Evolutionary conservation across 2,797 vertebrate genomes (phyloP), one percentile per base, ranked within the genome.

Genomic region (Falco rusticolus): DNA sequence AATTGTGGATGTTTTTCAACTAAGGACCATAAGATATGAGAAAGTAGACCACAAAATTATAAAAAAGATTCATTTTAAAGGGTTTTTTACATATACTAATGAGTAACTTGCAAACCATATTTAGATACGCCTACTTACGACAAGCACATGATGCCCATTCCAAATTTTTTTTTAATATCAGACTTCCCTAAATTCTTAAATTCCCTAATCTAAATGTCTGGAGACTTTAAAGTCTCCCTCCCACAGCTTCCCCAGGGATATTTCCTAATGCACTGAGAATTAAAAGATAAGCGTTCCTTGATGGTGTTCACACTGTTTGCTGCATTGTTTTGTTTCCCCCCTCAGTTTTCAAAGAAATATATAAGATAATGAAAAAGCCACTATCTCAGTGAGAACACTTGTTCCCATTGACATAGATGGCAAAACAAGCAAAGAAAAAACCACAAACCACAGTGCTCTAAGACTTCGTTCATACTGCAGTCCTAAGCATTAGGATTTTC

Each of bases 121-220:
- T 86, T 51, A 87, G 75, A 56, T 68, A 57, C 9, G 5, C 22
- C 59, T 78, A 47, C 63, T 85, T 80, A 70, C 3, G 10, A 69
- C 51, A 74, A 92, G 45, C 16, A 80, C 29, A 43, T 29, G 69
- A 83, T 78, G 51, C 54, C 72, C 18, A 7, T 74, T 90, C 9
- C 28, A 28, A 5, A 61, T 34, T 43, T 25, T 33, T 18, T 70
- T 72, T 16, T 34, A 4, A 68, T 65, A 69, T 81, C 63, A 79
- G 48, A 60, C 88, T 91, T 96, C 82, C 82, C 64, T 74, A 87
- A 89, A 92, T 84, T 94, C 87, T 77, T 83, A 64, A 48, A 78
- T 75, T 86, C 76, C 65, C 54, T 75, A 65, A 85, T 83, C 72
- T 85, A 34, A 85, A 71, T 45, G 78, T 41, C 88, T 91, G 89